Evolutionary conservation across 1,140 invertebrate genomes (phyloP).

Genomic region (Mizuhopecten yessoensis): DNA sequence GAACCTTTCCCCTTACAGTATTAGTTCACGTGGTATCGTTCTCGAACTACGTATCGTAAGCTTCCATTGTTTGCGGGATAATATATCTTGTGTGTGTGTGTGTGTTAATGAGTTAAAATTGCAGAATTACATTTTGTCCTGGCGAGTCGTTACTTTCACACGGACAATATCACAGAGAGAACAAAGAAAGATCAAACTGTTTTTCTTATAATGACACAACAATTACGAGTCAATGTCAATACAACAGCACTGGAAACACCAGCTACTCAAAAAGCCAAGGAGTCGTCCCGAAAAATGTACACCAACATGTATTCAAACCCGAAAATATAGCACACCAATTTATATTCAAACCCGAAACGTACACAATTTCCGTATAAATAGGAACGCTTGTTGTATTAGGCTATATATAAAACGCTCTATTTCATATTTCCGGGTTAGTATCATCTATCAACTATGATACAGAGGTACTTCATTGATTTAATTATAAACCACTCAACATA

Average conservation of each 20-base stretch:
- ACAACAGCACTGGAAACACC: background rate
- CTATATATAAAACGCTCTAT: too few relatives aligned
- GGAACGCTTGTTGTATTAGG: too few relatives aligned
- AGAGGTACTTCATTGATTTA: too few relatives aligned
- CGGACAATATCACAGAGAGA: background rate
- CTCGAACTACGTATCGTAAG: background rate
- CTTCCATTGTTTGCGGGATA: background rate
- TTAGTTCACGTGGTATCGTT: too few relatives aligned
- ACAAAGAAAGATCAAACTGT: background rate
- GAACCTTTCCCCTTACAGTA: background rate
- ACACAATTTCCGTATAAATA: too few relatives aligned
- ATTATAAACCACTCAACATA: too few relatives aligned
- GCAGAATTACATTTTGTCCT: background rate
- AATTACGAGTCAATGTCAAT: background rate
- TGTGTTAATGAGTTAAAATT: constrained; percentile 25
- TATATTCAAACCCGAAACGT: too few relatives aligned
- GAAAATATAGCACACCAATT: too few relatives aligned
- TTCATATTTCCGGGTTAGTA: too few relatives aligned
- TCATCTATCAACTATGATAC: too few relatives aligned
- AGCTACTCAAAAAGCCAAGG: background rate
- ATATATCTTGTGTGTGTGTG: background rate
- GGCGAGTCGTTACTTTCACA: background rate
- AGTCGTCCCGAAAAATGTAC: background rate
- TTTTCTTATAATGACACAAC: background rate
- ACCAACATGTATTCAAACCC: background rate